phyloP scores from a whole-genome alignment of 2,888 invertebrate genomes.

The Bibio marci region DNA sequence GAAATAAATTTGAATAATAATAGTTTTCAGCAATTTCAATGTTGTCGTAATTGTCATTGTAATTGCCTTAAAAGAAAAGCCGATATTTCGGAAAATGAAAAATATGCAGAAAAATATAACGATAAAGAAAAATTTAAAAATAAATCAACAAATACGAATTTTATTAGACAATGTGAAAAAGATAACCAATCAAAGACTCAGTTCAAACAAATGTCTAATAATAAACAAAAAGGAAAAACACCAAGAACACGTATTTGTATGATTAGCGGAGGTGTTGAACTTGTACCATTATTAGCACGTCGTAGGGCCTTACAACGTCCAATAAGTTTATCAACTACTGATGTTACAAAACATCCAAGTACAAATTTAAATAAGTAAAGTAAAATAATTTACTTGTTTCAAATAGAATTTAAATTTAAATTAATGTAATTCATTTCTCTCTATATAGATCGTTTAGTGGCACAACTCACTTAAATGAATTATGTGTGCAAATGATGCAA shows the following conservation, averaged over 20 bases:
- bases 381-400: conserved; percentile 22
- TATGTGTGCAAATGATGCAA: conserved; percentile 34
- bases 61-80: conserved; percentile 17
- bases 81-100: too few relatives aligned
- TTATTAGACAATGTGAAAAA: not conserved
- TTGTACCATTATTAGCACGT: conserved; percentile 57
- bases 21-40: conserved; percentile 11
- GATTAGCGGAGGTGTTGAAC: conserved; percentile 50
- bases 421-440: not conserved
- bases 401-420: not conserved
- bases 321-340: conserved; percentile 36
- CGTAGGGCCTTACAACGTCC: conserved; percentile 38
- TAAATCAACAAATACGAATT: too few relatives aligned
- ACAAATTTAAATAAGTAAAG: conserved; percentile 29
- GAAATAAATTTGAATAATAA: not conserved
- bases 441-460: conserved; percentile 13
- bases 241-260: conserved; percentile 16
- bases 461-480: conserved; percentile 31
- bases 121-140: conserved; percentile 3
- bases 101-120: too few relatives aligned
- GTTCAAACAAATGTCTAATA: not conserved
- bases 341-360: conserved; percentile 34
- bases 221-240: not conserved
- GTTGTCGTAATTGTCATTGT: conserved; percentile 24
- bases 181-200: not conserved